Base-by-base conservation (phyloP, 2,888 invertebrate genomes). In the Philereme vetulata region DNA sequence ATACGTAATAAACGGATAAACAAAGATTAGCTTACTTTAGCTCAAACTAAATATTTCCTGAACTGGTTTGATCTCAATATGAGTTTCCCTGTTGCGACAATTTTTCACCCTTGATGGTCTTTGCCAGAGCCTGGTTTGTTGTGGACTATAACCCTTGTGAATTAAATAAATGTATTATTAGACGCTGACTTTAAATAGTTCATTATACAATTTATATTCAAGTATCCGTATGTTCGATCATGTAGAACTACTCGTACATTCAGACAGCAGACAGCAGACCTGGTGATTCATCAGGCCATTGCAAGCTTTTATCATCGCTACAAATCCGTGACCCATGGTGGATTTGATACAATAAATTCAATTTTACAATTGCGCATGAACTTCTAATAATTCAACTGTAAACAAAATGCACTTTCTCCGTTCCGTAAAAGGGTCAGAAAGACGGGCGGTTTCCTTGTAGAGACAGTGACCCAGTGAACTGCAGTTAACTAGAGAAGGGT, bases 391-490 rank as follows among this genome's bases (percentile, higher is more conserved):
- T 65, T 78, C 75, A 71, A 73, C 69, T 71, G 71, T 72, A 69
- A 67, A 61, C 64, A 66, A 68, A 64, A 69, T 70, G 53, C 65
- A 85, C 88, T 88, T 88, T 87, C 88, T 78, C 85, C 68, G 46
- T 60, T 64, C 86, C 85, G 73, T 85, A 76, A 81, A 81, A 71
- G 80, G 84, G 78, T 75, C 78, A 72, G 72, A 75, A 72, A 76
- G 80, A 74, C 78, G 80, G 77, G 70, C 65, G 75, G 78, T 76
- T 73, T 75, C 79, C 82, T 80, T 82, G 81, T 80, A 78, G 74
- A 63, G 78, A 78, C 78, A 76, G 75, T 84, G 84, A 78, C 85
- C 85, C 72, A 80, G 72, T 85, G 86, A 85, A 84, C 87, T 74
- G 65, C 74, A 71, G 76, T 72, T 76, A 77, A 78, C 75, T 76